Evolutionary conservation across 2,888 invertebrate species (phyloP).

Genomic region (Fissipunctia ypsillon): DNA sequence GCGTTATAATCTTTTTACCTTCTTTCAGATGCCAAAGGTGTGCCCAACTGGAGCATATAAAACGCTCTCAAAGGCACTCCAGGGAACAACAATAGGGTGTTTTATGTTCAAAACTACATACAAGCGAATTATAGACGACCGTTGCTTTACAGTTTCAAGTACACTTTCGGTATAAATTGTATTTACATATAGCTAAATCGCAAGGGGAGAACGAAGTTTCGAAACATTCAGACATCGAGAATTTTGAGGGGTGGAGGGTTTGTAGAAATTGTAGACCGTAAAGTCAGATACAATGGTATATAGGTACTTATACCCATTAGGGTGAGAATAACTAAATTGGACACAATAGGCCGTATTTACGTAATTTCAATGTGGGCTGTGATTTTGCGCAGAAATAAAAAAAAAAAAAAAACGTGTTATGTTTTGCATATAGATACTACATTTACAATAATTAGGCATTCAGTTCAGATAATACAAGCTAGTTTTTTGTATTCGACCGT

Average conservation of each 20-base stretch:
- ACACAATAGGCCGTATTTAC: conserved; percentile 64
- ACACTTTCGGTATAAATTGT: conserved; percentile 69
- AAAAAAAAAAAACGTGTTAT: not conserved
- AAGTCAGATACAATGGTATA: conserved; percentile 72
- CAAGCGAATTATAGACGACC: conserved; percentile 74
- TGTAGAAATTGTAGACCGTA: conserved; percentile 64
- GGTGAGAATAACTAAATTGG: conserved; percentile 70
- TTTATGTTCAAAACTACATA: conserved; percentile 77
- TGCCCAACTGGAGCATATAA: conserved; percentile 79
- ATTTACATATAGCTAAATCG: conserved; percentile 65
- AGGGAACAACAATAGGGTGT: conserved; percentile 82
- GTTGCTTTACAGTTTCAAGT: conserved; percentile 71
- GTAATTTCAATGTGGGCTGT: conserved; percentile 22
- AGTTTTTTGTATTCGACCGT: conserved; percentile 46
- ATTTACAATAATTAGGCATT: conserved; percentile 42
- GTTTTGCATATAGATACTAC: conserved; percentile 19
- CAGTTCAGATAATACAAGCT: conserved; percentile 30
- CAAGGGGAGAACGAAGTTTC: conserved; percentile 61
- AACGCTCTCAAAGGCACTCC: conserved; percentile 80
- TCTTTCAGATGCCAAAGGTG: conserved; percentile 74
- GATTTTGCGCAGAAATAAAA: conserved; percentile 3
- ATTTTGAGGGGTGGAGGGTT: conserved; percentile 63
- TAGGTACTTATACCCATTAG: conserved; percentile 67
- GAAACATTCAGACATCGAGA: conserved; percentile 64
- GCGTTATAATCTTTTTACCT: conserved; percentile 67